Conservation (phyloP, 2,797 vertebrate species). For the Lagocephalus sceleratus region DNA sequence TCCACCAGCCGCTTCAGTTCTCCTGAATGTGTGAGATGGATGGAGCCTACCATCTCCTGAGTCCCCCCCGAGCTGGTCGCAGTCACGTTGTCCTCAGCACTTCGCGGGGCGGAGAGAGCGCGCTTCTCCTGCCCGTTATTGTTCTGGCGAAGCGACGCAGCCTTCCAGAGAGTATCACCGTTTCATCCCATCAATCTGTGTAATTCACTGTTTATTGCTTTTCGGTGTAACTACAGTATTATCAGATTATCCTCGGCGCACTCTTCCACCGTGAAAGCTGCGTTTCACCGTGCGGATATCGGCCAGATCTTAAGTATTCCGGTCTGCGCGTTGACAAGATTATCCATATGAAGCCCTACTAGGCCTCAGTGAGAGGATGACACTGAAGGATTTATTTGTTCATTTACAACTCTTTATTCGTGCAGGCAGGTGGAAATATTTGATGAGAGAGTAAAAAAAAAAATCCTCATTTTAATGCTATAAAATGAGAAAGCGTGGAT, state of each 20-base stretch:
- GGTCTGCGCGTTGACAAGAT: conserved; percentile 8
- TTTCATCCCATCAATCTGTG: conserved; percentile 51
- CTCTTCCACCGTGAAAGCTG: conserved; percentile 42
- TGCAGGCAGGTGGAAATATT: background rate
- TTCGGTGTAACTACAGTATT: conserved; percentile 55
- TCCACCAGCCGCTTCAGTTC: conserved; percentile 1
- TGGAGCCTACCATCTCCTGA: conserved; percentile 8
- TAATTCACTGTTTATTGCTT: conserved; percentile 67
- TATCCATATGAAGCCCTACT: conserved; percentile 3
- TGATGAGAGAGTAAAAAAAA: no score
- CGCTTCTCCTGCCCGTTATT: background rate
- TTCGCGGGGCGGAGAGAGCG: background rate
- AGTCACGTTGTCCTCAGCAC: conserved; percentile 14
- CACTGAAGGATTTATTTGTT: conserved; percentile 6
- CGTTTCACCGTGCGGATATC: conserved; percentile 24
- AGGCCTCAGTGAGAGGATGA: conserved; percentile 5
- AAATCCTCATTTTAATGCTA: no score
- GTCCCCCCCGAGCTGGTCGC: no score
- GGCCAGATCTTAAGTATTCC: conserved; percentile 22
- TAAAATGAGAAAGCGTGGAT: no score
- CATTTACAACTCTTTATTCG: conserved; percentile 4
- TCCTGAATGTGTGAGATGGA: conserved; percentile 22
- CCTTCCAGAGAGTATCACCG: conserved; percentile 32
- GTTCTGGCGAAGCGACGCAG: conserved; percentile 8
- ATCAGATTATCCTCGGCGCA: conserved; percentile 52